Conservation (phyloP, 2,888 invertebrate species). For the Parascotia fuliginaria region DNA sequence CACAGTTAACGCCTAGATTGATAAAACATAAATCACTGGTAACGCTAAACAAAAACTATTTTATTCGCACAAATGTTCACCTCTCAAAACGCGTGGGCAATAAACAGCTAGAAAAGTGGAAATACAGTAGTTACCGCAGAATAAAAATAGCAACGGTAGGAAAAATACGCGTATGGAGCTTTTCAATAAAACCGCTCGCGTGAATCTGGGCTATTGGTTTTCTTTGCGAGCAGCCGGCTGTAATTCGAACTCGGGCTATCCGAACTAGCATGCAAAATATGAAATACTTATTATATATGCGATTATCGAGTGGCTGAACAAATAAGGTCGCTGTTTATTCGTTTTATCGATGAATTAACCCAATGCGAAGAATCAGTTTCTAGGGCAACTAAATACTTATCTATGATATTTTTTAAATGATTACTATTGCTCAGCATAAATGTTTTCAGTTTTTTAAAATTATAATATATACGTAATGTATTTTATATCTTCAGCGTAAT, state of each 20-base stretch:
- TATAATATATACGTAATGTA: too few species aligned
- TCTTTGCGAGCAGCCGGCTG: conserved; percentile 53
- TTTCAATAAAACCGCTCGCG: conserved; percentile 76
- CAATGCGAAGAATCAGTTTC: conserved; percentile 18
- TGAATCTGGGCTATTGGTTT: conserved; percentile 73
- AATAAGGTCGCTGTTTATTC: conserved; percentile 24
- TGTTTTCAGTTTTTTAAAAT: too few species aligned
- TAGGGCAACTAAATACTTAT: conserved; percentile 1
- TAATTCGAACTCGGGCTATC: conserved; percentile 41
- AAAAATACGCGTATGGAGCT: conserved; percentile 61
- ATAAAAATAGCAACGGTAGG: conserved; percentile 55
- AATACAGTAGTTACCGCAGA: conserved; percentile 57
- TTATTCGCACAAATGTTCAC: conserved; percentile 18
- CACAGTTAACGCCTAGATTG: too few species aligned
- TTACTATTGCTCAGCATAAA: conserved; percentile 4
- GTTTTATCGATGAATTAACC: conserved; percentile 23
- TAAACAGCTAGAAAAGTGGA: conserved; percentile 53
- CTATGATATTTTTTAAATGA: conserved; percentile 7
- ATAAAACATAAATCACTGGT: not conserved
- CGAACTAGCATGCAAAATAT: conserved; percentile 47
- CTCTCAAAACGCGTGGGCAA: conserved; percentile 43
- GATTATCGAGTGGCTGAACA: conserved; percentile 25
- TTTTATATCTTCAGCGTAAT: too few species aligned
- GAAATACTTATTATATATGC: conserved; percentile 27
- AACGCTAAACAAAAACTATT: conserved; percentile 6